Evolutionary conservation across 2,113 vertebrate species (phyloP), one percentile per base, ranked within the genome.

Genomic region (Maccullochella peelii): DNA sequence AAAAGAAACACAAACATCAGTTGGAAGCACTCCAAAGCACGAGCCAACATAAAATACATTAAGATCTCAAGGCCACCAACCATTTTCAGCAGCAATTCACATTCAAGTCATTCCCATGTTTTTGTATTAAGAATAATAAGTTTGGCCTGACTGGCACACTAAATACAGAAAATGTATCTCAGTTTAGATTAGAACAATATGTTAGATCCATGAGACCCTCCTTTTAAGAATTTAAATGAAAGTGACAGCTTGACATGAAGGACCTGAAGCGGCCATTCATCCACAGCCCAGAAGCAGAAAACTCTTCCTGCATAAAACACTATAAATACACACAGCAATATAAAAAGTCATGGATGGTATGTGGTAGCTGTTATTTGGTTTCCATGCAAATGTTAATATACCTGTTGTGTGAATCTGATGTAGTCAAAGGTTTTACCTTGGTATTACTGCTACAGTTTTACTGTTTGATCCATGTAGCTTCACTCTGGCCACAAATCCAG

Each of bases 71-170:
- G 83, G 86, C 87, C 63, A 89, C 65, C 44, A 25, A 14, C 57
- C 10, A 40, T 47, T 73, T 90, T 75, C 36, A 89, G 81, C 80
- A 88, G 87, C 84, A 72, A 42, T 72, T 90, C 75, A 82, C 77
- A 88, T 88, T 89, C 77, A 84, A 91, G 81, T 81, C 30, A 74
- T 72, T 74, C 54, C 75, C 47, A 80, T 71, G 59, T 78, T 59
- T 33, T 77, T 59, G 7, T 18, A 40, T 59, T 73, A 77, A 82
- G 90, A 86, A 83, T 54, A 79, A 72, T 6, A 25, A 7, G 30
- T 83, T 84, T 68, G 70, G 65, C 25, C 14, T 66, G 20, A 75
- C 21, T 63, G 49, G 21, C 38, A 73, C 61, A 58, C 7, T 36
- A 27, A 80, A 84, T 15, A 74, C 18, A 83, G 42, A 80, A 62